Conservation (phyloP, 2,888 invertebrate species). For the Diogma glabrata region DNA sequence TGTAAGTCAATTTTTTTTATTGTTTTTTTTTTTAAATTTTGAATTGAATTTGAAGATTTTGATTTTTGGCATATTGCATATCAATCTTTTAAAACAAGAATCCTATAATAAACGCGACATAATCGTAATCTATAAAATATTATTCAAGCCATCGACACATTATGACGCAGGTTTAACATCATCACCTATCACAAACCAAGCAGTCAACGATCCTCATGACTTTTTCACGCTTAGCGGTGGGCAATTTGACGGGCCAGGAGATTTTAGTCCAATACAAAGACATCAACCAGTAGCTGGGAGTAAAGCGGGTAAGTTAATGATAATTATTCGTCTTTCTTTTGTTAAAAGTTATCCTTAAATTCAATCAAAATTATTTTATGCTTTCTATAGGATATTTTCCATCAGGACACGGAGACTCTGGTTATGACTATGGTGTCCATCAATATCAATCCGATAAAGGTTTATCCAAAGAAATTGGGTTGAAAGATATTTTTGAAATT, state of each 20-base stretch:
- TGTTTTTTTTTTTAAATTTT: too few relatives aligned
- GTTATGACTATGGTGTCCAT: conserved; percentile 8
- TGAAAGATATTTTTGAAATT: conserved; percentile 58
- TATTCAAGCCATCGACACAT: too few relatives aligned
- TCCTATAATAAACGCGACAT: too few relatives aligned
- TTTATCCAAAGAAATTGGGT: conserved; percentile 11
- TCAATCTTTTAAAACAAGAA: too few relatives aligned
- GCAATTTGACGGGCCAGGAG: background rate
- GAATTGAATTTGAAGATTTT: too few relatives aligned
- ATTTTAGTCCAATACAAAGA: background rate
- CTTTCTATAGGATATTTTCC: conserved; percentile 14
- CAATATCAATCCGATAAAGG: background rate
- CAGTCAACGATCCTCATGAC: background rate
- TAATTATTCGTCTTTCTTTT: too few relatives aligned
- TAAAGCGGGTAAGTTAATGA: conserved; percentile 14
- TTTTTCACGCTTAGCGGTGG: background rate
- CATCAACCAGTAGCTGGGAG: conserved; percentile 12
- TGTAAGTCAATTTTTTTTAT: background rate
- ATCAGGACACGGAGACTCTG: conserved; percentile 11
- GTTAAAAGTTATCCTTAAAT: too few relatives aligned
- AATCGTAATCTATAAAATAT: too few relatives aligned
- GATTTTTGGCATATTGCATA: too few relatives aligned
- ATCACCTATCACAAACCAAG: too few relatives aligned
- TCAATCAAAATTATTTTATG: too few relatives aligned
- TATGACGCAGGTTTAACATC: too few relatives aligned